These are phyloP conservation scores for Orestias chungarensis DNA, from an alignment of 2,797 vertebrate genomes.

Conservation along the genomic window DNA sequence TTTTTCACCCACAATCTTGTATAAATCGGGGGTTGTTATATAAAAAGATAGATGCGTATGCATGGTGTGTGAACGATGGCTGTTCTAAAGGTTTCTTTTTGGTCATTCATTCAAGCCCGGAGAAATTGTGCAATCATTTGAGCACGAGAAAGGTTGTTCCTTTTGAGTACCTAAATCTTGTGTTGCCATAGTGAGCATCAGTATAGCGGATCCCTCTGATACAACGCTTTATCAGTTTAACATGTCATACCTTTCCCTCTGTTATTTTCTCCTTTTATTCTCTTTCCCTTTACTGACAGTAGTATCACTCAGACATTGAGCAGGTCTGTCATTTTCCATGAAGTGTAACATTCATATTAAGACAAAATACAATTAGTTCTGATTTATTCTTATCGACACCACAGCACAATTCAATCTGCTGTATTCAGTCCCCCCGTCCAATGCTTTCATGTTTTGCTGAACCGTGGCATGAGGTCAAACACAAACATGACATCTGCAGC, in stretches of 20 bases:
- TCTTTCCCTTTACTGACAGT: constrained; percentile 7
- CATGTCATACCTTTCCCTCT: not conserved
- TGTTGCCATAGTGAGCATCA: constrained; percentile 57
- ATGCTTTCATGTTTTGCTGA: constrained; percentile 28
- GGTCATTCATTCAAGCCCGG: constrained; percentile 57
- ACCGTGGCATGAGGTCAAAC: constrained; percentile 26
- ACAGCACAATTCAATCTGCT: constrained; percentile 5
- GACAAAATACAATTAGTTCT: constrained; percentile 22
- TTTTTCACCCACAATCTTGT: not conserved
- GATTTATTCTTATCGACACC: constrained; percentile 3
- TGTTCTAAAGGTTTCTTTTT: constrained; percentile 33
- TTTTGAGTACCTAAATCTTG: constrained; percentile 46
- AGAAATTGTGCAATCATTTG: constrained; percentile 59
- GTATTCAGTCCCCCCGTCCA: constrained; percentile 12
- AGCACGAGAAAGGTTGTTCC: constrained; percentile 48
- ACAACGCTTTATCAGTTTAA: constrained; percentile 15
- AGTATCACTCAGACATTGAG: not conserved
- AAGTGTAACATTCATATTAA: constrained; percentile 32
- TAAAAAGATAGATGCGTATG: not conserved
- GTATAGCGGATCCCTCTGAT: constrained; percentile 30
- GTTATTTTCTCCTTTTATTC: too few relatives aligned
- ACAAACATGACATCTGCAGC: constrained; percentile 35
- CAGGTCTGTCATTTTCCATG: constrained; percentile 23
- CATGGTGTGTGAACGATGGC: not conserved
- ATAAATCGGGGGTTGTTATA: not conserved